Evolutionary conservation across 1,140 invertebrate species (phyloP), one percentile per base, ranked within the genome.

Genomic region (Nephila pilipes): DNA sequence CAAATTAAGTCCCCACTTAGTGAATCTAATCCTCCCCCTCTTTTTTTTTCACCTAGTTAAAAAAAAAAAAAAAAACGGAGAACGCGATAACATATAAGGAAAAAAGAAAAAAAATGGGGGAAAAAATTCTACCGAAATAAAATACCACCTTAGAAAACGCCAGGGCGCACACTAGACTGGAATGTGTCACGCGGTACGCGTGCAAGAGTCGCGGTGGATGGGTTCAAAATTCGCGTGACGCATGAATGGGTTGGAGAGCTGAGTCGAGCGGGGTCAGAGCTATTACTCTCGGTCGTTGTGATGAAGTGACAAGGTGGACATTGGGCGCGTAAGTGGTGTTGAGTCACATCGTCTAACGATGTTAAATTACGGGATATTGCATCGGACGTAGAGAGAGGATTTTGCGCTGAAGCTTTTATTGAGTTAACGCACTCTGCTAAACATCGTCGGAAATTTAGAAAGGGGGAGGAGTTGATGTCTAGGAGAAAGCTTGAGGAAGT

Each of bases 361-460:
- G 89, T 91, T 91, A 91, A 91, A 91, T 91, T 83, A 91, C 36
- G 57, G 89, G 36, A 91, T 91, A 83, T 83, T 58, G 69, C 60
- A 29, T 63, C 54, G 65, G 65, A 75, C 65, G 29, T 25, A 16
- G 25, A 25, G 65, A 29, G 29, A 75, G 65, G 29, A 32, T 32
- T 75, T 75, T 29, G 25, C 25, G 25, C 29, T 4, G 2, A 36
- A 12, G 12, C 65, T 75, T 75, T 75, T 75, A 75, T 75, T 75
- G 65, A 75, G 65, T 75, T 75, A 75, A 75, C 25, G 65, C 25
- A 75, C 60, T n/a, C 60, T 65, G 60, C 22, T 65, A 75, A 75
- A 25, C 65, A 75, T 75, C 65, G 65, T 32, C 14, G 12, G 65
- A 75, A 36, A 29, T 75, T 75, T 36, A 75, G 65, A 75, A 75